phyloP scores from a whole-genome alignment of 2,113 vertebrate species.

The Gallinago undulata region DNA sequence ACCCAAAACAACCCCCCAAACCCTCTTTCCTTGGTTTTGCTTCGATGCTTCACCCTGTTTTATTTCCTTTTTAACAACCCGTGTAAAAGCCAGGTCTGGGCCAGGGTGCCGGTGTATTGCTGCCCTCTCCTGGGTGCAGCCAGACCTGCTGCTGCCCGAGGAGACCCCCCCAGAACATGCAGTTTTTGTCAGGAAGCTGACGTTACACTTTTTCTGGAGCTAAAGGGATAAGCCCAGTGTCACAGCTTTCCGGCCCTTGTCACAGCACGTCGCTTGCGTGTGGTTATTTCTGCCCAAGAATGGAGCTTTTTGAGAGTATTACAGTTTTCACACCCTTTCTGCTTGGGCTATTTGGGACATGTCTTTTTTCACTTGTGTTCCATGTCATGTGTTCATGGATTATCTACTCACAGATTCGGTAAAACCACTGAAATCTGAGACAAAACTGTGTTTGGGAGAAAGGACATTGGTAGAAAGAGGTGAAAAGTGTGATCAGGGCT shows the following conservation, averaged over 20 bases:
- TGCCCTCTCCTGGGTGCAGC: conserved; percentile 67
- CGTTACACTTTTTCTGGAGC: not conserved
- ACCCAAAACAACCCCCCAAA: too few species aligned
- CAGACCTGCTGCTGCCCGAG: not conserved
- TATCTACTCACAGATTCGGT: not conserved
- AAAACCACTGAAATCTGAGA: not conserved
- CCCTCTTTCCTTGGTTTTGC: not conserved
- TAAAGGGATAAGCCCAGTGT: not conserved
- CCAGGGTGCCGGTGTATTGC: not conserved
- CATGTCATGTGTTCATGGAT: not conserved
- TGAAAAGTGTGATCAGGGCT: not conserved
- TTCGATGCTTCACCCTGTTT: accelerated
- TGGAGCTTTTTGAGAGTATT: not conserved
- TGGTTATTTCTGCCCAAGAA: not conserved
- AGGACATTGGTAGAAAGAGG: not conserved
- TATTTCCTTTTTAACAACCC: not conserved
- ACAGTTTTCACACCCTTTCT: not conserved
- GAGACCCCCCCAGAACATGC: not conserved
- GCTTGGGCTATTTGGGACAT: not conserved
- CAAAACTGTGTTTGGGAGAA: not conserved
- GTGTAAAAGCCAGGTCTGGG: accelerated
- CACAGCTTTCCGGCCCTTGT: not conserved
- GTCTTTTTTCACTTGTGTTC: not conserved
- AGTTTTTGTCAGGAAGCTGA: not conserved
- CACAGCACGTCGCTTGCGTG: accelerated